Percentiles rank a stretch among this genome's conserved stretches.
Evolutionary conservation across 2,113 vertebrate species (phyloP).

Genomic region (Oryzias javanicus): DNA sequence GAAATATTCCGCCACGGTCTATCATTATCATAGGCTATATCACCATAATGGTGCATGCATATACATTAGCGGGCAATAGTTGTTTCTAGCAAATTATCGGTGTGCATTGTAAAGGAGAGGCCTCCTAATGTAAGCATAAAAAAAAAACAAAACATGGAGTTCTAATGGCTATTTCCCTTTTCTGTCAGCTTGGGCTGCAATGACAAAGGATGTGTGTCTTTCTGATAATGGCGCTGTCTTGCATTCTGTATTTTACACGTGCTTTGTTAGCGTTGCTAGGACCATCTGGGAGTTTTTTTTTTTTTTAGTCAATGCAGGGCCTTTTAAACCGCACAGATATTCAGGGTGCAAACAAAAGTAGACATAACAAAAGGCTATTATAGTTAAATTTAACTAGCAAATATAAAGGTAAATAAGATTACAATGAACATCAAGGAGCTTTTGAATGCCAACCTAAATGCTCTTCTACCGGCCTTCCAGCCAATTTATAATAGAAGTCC

Average conservation of each 20-base stretch:
- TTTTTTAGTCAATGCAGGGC: neutral
- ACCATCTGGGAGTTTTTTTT: neutral
- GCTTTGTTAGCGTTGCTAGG: neutral
- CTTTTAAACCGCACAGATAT: neutral
- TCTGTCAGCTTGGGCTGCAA: constrained; percentile 41
- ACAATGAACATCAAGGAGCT: constrained; percentile 18
- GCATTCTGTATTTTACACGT: neutral
- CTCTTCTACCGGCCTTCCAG: constrained; percentile 42
- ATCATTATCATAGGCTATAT: constrained; percentile 66
- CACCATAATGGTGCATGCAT: constrained; percentile 55
- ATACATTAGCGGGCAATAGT: constrained; percentile 44
- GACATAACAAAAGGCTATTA: neutral
- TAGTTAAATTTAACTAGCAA: constrained; percentile 1
- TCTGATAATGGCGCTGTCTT: neutral
- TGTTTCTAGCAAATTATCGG: constrained; percentile 47
- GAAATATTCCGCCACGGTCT: constrained; percentile 55
- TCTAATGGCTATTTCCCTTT: constrained; percentile 42
- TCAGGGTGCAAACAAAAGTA: neutral
- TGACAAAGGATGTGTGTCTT: constrained; percentile 26
- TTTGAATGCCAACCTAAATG: constrained; percentile 39
- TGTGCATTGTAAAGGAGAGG: constrained; percentile 26
- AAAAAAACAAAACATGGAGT: constrained; percentile 25
- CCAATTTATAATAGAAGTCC: constrained; percentile 26
- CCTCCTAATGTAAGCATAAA: constrained; percentile 8
- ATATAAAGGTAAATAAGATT: constrained; percentile 10